Evolutionary conservation across 2,797 vertebrate species (phyloP), one percentile per base, ranked within the genome.

Genomic region (Saguinus oedipus): DNA sequence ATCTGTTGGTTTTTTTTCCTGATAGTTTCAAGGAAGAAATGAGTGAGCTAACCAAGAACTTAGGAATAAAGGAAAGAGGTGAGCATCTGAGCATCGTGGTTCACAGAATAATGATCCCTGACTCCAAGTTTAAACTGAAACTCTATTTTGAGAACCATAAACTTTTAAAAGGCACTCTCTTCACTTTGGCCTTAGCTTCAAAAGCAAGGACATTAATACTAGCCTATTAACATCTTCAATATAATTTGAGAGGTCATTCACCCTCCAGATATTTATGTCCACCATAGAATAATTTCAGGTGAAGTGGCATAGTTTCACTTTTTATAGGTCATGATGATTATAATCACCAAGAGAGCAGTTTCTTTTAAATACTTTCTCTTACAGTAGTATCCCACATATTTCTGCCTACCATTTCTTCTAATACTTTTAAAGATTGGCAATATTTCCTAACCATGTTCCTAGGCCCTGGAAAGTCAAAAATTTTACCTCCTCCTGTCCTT

Each of bases 161-260:
- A 27, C 50, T 83, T 91, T 75, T 42, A 39, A 61, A 92, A 82
- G 42, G 0, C 4, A 55, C 3, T 59, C 24, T 57, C 20, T 85
- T 53, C 76, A 9, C 9, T 81, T 89, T 82, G 53, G 5, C 24
- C 9, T 92, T 59, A 48, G 17, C 20, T 90, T 42, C 84, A n/a
- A 94, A 80, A 79, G n/a, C 76, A 93, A 91, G 19, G n/a, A 3
- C 44, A 53, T 85, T 94, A 48, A 55, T 76, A 24, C 10, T 30
- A 57, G 50, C 7, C 11, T 44, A 15, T 30, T 90, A 84, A 57
- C 24, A 80, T n/a, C 30, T 44, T 88, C 42, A 81, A 13, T 83
- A 81, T 57, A 80, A 86, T 75, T 97, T 98, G 95, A 95, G 80
- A 94, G 92, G 68, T 83, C 84, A 94, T 55, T 94, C 75, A 94